Percentiles rank a stretch among this genome's conserved stretches.
These are phyloP conservation scores for Thumatha senex DNA, from an alignment of 2,888 invertebrate genomes.

Conservation along the genomic window DNA sequence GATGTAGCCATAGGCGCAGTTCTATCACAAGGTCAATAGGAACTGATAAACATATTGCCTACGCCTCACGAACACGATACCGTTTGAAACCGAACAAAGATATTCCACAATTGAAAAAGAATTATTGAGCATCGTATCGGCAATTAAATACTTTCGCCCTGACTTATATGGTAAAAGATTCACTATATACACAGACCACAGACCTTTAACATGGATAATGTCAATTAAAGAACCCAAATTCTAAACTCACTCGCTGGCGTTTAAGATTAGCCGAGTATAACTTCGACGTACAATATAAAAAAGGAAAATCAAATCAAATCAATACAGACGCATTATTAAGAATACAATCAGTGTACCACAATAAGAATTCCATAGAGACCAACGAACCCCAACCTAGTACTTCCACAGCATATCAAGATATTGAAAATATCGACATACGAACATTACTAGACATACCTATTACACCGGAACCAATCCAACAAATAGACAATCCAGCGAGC, in stretches of 20 bases:
- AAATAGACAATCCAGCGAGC: not conserved
- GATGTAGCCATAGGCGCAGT: slow-evolving; percentile 39
- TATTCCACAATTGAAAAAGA: slow-evolving; percentile 47
- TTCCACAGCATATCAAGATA: not conserved
- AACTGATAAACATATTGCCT: slow-evolving; percentile 34
- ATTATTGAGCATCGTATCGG: slow-evolving; percentile 49
- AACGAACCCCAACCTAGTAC: not conserved
- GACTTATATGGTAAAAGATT: slow-evolving; percentile 53
- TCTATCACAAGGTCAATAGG: slow-evolving; percentile 38
- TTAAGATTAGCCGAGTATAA: slow-evolving; percentile 41
- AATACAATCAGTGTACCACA: not conserved
- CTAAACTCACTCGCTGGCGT: slow-evolving; percentile 49
- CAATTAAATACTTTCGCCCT: slow-evolving; percentile 48
- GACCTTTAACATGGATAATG: slow-evolving; percentile 51
- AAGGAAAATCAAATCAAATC: not conserved
- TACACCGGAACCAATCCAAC: not conserved
- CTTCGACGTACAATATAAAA: slow-evolving; percentile 19
- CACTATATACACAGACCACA: slow-evolving; percentile 55
- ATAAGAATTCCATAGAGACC: not conserved
- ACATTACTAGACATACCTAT: slow-evolving; percentile 14
- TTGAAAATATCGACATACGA: slow-evolving; percentile 7
- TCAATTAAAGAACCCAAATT: slow-evolving; percentile 52
- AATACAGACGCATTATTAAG: not conserved
- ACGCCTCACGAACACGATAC: slow-evolving; percentile 34
- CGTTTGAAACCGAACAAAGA: slow-evolving; percentile 22